phyloP scores from a whole-genome alignment of 2,888 invertebrate genomes.

The Ophioninae sp. region DNA sequence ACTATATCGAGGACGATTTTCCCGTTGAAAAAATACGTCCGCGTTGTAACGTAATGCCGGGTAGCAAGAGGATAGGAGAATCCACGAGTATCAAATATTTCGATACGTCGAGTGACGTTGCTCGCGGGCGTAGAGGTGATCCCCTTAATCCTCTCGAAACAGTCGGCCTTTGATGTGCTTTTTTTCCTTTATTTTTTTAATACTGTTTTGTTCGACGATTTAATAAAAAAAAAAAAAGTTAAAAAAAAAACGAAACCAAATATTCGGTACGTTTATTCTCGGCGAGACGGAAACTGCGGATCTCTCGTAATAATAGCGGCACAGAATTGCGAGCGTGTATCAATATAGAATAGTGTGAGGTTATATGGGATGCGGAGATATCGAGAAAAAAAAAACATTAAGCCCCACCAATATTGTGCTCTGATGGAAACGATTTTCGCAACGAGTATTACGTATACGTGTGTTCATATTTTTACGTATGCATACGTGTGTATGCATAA shows the following conservation, averaged over 20 bases:
- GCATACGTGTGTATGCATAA: neutral
- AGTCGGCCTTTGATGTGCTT: neutral
- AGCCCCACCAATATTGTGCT: conserved; percentile 53
- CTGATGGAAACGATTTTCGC: conserved; percentile 53
- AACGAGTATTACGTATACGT: neutral
- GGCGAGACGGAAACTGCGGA: conserved; percentile 38
- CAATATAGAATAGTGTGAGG: neutral
- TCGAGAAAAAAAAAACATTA: conserved; percentile 51
- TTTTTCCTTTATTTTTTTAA: neutral
- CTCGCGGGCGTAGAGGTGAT: neutral
- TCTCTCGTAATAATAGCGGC: conserved; percentile 39
- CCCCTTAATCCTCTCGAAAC: conserved; percentile 10
- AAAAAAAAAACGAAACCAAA: neutral
- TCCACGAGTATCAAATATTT: conserved; percentile 10
- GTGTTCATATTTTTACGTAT: neutral
- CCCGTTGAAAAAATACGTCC: too few relatives aligned
- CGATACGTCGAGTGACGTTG: conserved; percentile 2
- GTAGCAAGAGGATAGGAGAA: too few relatives aligned
- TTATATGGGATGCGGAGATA: conserved; percentile 12
- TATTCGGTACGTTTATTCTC: conserved; percentile 22
- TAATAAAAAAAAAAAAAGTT: conserved; percentile 20
- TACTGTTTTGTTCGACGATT: neutral
- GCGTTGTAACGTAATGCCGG: neutral
- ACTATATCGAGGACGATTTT: neutral
- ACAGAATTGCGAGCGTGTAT: neutral